Percentiles rank a stretch among this genome's conserved stretches.
Evolutionary conservation across 2,888 invertebrate genomes (phyloP).

Genomic region (Eudasyphora cyanicolor): DNA sequence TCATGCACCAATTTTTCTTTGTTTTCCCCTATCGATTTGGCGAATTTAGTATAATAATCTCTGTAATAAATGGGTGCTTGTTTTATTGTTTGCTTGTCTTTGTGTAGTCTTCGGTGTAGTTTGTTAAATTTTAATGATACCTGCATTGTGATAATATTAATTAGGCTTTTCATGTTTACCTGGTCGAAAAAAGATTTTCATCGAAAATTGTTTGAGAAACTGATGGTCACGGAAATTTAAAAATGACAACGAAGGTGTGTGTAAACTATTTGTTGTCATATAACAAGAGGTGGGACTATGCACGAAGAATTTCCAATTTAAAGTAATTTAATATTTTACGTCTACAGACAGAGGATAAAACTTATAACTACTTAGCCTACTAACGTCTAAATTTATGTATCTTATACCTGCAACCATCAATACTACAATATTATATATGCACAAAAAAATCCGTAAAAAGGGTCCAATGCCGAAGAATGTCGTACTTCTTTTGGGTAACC

Average conservation of each 20-base stretch:
- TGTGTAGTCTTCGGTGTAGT: background rate
- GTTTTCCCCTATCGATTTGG: background rate
- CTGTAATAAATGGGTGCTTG: background rate
- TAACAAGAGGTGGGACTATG: too few relatives aligned
- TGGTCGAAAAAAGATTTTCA: conserved; percentile 24
- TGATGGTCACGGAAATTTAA: background rate
- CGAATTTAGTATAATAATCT: conserved; percentile 26
- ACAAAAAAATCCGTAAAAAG: too few relatives aligned
- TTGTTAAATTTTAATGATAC: conserved; percentile 68
- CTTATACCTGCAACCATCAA: too few relatives aligned
- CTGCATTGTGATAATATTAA: conserved; percentile 77
- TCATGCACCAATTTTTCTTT: too few relatives aligned
- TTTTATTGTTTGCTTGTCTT: background rate
- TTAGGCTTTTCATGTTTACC: conserved; percentile 67
- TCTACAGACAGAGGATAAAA: too few relatives aligned
- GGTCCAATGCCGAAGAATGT: too few relatives aligned
- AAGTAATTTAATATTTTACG: too few relatives aligned
- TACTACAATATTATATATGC: too few relatives aligned
- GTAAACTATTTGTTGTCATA: background rate
- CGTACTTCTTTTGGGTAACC: too few relatives aligned
- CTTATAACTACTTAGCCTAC: background rate
- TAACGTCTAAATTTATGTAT: background rate
- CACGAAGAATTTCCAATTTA: too few relatives aligned
- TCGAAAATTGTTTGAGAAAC: background rate
- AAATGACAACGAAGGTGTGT: background rate